A percentile compares a stretch with the other conserved stretches of the same genome.
Evolutionary conservation across 2,797 vertebrate species (phyloP).

Genomic region (Falco berigora): DNA sequence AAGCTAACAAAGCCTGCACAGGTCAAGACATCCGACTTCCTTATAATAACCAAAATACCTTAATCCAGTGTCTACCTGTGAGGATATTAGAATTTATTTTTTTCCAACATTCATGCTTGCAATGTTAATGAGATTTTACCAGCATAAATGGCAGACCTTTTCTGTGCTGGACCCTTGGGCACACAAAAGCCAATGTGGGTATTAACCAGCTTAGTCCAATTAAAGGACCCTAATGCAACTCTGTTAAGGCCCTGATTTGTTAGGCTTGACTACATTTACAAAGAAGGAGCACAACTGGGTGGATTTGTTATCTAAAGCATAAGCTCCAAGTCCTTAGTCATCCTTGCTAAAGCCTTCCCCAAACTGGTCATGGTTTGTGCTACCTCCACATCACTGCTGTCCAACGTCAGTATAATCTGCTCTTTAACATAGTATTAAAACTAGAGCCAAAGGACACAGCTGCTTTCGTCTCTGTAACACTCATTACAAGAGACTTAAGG

Average conservation of each 20-base stretch:
- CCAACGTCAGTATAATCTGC: constrained; percentile 44
- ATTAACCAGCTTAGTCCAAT: constrained; percentile 68
- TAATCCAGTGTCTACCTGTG: background rate
- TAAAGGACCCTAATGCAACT: constrained; percentile 33
- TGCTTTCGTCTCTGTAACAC: constrained; percentile 34
- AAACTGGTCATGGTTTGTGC: constrained; percentile 4
- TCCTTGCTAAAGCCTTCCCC: constrained; percentile 50
- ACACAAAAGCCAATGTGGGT: background rate
- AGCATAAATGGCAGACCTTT: background rate
- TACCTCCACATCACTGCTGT: background rate
- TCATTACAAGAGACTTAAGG: constrained; percentile 55
- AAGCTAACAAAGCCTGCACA: background rate
- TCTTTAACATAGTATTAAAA: constrained; percentile 58
- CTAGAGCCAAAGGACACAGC: constrained; percentile 51
- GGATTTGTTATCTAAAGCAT: constrained; percentile 50
- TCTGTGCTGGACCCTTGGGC: background rate
- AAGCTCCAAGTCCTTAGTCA: constrained; percentile 56
- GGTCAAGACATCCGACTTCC: background rate
- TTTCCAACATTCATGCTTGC: background rate
- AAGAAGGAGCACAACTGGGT: constrained; percentile 37
- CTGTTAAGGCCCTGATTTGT: constrained; percentile 15
- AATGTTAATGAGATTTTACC: background rate
- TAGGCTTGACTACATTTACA: constrained; percentile 31
- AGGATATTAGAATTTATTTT: background rate
- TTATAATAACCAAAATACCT: background rate